These are phyloP conservation scores for Lasioglossum morio DNA, from an alignment of 2,888 invertebrate genomes.

Conservation along the genomic window DNA sequence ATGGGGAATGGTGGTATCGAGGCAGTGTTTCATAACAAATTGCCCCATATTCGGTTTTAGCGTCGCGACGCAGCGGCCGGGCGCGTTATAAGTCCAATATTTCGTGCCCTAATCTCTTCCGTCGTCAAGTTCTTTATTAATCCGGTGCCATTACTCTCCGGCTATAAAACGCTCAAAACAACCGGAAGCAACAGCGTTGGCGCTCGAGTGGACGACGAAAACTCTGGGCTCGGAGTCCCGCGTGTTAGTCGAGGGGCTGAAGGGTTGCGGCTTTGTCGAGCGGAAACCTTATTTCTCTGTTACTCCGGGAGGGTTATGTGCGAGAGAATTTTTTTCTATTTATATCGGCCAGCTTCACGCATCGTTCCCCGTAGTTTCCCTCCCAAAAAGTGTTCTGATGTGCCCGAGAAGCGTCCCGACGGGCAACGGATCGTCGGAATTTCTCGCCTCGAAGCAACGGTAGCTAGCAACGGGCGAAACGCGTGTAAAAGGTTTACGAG, in stretches of 20 bases:
- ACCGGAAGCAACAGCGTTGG: not conserved
- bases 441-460: conserved; percentile 17
- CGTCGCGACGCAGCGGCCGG: not conserved
- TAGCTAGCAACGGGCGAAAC: conserved; percentile 18
- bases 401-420: not conserved
- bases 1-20: not conserved
- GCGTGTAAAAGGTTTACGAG: conserved; percentile 45
- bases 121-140: conserved; percentile 10
- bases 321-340: conserved; percentile 17
- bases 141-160: not conserved
- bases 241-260: not conserved
- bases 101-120: conserved; percentile 3
- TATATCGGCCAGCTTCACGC: conserved; percentile 19
- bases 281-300: conserved; percentile 27
- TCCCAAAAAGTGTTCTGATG: conserved; percentile 17
- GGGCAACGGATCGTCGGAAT: conserved; percentile 2
- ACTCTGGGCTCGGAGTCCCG: not conserved
- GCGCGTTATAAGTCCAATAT: not conserved
- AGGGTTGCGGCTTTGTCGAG: not conserved
- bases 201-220: not conserved
- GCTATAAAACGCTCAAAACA: conserved; percentile 1
- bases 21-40: not conserved
- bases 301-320: not conserved
- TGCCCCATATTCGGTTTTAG: not conserved
- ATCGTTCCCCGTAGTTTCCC: conserved; percentile 14